phyloP scores from a whole-genome alignment of 1,140 invertebrate genomes.

The Papilio glaucus region DNA sequence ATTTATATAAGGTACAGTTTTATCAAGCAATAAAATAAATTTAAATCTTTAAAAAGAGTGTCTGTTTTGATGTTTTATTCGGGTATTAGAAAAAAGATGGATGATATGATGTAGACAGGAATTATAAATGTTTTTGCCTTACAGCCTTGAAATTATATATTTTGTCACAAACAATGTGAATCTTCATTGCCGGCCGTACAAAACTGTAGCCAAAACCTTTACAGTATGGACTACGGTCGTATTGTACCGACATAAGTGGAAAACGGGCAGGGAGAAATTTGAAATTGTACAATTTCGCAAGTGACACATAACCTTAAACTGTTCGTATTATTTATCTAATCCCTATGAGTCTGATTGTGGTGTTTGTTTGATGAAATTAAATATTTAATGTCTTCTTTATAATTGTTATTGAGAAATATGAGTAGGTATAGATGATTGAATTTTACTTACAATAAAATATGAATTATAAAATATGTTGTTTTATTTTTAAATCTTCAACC shows the following conservation, averaged over 20 bases:
- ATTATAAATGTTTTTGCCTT: background rate
- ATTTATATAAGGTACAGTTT: too few relatives aligned
- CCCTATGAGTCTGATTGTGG: background rate
- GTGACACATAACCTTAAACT: too few relatives aligned
- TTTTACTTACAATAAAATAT: constrained; percentile 10
- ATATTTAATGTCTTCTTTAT: background rate
- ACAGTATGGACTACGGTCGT: too few relatives aligned
- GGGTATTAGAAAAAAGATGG: too few relatives aligned
- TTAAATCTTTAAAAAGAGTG: too few relatives aligned
- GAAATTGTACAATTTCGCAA: too few relatives aligned
- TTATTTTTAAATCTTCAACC: background rate
- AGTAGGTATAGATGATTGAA: background rate
- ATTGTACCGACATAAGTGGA: too few relatives aligned
- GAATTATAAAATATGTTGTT: background rate
- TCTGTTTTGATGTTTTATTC: too few relatives aligned
- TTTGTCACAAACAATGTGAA: background rate
- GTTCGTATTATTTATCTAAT: background rate
- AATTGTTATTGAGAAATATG: background rate
- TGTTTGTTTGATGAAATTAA: background rate
- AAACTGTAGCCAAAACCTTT: too few relatives aligned
- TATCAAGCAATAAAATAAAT: too few relatives aligned
- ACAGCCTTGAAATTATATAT: background rate
- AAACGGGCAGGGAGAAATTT: too few relatives aligned
- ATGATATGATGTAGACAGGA: background rate
- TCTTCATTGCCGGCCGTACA: too few relatives aligned